Evolutionary conservation across 2,888 invertebrate genomes (phyloP), one percentile per base, ranked within the genome.

Genomic region (Lasius fuliginosus): DNA sequence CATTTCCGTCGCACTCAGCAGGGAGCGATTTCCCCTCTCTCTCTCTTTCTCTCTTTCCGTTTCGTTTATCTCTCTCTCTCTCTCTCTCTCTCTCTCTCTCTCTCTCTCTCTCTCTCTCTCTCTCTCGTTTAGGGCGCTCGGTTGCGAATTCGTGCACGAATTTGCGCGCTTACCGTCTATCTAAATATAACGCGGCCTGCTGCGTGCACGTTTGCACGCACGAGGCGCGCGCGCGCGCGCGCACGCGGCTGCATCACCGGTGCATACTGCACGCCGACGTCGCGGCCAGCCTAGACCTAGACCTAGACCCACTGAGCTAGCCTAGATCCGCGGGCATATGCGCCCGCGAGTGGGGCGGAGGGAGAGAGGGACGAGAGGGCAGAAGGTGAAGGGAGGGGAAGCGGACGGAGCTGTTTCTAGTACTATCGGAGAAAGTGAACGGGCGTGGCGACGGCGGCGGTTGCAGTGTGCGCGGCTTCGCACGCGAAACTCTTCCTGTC

Each of bases 221-320:
- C 18, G 56, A 11, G 30, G 23, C 53, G n/a, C 18, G 18, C 62
- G 18, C 46, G 3, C 64, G 69, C 58, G 65, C 60, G 64, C 75
- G 67, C 62, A 6, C 83, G 90, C 87, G 88, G 85, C 85, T 85
- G 89, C 89, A 83, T 84, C 88, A 86, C 83, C 86, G 85, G 73
- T 88, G 90, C 87, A 90, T 86, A 90, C 87, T 86, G 88, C 88
- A 88, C 87, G 90, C 90, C 90, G 90, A 89, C 89, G 88, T 85
- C 89, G 88, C 89, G 82, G 91, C 88, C 88, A 93, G 92, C 92
- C 94, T 94, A 94, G 94, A 94, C 94, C 94, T 94, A 94, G 94
- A 94, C 94, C 94, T 94, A 94, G 94, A 94, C 94, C 94, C 91
- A 94, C 90, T 94, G 93, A 89, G 92, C 92, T 94, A 94, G 94